Evolutionary conservation across 1,140 invertebrate species (phyloP).

Genomic region (Trinorchestia longiramus): DNA sequence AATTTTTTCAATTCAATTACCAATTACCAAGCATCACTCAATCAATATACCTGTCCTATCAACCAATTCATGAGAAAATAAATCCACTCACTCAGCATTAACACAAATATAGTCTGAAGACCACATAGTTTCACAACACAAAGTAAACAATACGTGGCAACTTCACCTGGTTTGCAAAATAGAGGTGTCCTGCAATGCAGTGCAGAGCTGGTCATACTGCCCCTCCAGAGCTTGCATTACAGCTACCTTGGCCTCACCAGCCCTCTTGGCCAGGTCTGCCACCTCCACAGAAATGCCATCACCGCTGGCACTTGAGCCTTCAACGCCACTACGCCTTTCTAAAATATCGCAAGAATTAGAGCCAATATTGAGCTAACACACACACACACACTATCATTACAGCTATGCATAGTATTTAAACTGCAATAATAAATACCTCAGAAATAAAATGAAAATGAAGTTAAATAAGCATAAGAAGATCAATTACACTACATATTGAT

Average conservation of each 20-base stretch:
- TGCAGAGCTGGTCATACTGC: conserved; percentile 56
- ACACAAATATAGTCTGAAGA: neutral
- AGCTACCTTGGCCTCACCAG: conserved; percentile 58
- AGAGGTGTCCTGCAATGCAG: conserved; percentile 54
- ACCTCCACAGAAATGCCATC: conserved; percentile 52
- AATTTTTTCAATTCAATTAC: too few species aligned
- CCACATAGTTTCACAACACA: neutral
- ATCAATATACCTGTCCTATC: too few species aligned
- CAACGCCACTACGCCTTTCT: conserved; percentile 46
- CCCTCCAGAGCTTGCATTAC: conserved; percentile 56
- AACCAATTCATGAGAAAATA: too few species aligned
- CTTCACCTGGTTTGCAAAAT: conserved; percentile 42
- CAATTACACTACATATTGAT: neutral
- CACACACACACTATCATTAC: too few species aligned
- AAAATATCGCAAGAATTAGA: neutral
- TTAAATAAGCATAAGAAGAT: neutral
- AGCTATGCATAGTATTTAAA: too few species aligned
- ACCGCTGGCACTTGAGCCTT: conserved; percentile 50
- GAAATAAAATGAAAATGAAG: too few species aligned
- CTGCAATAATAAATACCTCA: too few species aligned
- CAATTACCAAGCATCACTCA: too few species aligned
- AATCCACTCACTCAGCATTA: neutral
- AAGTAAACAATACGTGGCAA: neutral
- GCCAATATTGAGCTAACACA: too few species aligned
- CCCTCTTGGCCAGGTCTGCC: conserved; percentile 58